Evolutionary conservation across 2,888 invertebrate species (phyloP).

Genomic region (Dyspetes luteomarginatus): DNA sequence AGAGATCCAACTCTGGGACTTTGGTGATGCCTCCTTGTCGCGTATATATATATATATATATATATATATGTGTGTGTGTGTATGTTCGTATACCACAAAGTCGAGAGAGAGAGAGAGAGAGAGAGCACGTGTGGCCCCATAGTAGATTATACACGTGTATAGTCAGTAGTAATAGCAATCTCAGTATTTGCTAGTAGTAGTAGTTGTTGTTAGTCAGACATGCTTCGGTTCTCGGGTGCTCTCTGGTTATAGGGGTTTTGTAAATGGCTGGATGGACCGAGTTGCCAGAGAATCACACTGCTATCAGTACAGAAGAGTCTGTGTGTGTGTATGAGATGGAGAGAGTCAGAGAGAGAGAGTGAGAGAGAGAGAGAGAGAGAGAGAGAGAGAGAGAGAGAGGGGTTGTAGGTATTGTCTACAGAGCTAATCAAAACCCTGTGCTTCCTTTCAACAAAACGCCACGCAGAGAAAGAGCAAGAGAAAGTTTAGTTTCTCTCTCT

Average conservation of each 20-base stretch:
- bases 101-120: not conserved
- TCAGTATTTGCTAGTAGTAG: not conserved
- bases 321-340: too few relatives aligned
- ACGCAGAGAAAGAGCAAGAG: constrained; percentile 60
- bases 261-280: constrained; percentile 43
- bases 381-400: constrained; percentile 66
- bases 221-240: not conserved
- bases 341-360: constrained; percentile 67
- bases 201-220: not conserved
- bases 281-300: constrained; percentile 63
- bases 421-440: constrained; percentile 83
- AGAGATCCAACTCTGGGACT: constrained; percentile 23
- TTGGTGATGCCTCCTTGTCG: not conserved
- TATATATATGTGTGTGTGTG: too few relatives aligned
- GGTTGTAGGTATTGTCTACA: constrained; percentile 82
- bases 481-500: constrained; percentile 30
- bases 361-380: constrained; percentile 64
- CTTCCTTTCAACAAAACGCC: constrained; percentile 81
- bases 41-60: too few relatives aligned
- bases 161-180: not conserved
- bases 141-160: not conserved
- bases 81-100: not conserved
- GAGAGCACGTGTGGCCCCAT: not conserved
- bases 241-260: constrained; percentile 30
- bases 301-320: constrained; percentile 59